These are phyloP conservation scores for Meghimatium bilineatum DNA, from an alignment of 2,888 invertebrate species.

Conservation along the genomic window DNA sequence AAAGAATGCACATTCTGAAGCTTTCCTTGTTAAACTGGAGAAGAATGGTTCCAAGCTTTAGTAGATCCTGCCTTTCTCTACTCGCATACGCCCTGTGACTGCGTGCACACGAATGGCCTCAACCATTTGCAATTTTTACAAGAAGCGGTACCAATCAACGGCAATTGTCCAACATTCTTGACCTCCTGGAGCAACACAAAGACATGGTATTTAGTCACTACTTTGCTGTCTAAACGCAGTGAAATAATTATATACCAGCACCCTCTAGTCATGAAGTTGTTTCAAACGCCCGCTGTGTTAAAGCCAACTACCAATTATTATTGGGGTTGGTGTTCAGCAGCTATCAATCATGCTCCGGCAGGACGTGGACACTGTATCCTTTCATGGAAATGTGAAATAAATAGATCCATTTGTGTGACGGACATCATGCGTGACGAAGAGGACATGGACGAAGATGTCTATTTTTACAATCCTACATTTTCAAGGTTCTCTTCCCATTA, in stretches of 20 bases:
- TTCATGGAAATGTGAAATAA: neutral
- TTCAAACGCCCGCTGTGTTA: neutral
- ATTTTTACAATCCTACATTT: neutral
- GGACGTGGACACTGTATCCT: neutral
- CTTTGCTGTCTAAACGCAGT: neutral
- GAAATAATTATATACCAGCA: neutral
- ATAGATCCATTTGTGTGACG: neutral
- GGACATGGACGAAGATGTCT: neutral
- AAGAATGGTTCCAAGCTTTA: neutral
- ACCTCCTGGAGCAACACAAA: constrained; percentile 13
- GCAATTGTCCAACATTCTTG: neutral
- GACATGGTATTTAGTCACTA: neutral
- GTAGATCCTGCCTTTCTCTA: neutral
- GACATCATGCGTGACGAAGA: neutral
- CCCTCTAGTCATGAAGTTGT: neutral
- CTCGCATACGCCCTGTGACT: neutral
- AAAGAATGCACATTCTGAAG: neutral
- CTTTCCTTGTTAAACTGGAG: neutral
- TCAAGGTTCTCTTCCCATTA: neutral
- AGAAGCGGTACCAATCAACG: neutral
- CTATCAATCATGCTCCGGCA: neutral
- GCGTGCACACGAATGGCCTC: neutral
- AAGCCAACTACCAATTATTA: neutral
- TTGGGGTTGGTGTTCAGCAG: neutral
- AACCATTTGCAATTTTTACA: neutral